phyloP scores from a whole-genome alignment of 2,888 invertebrate genomes.

The Drosophila antonietae region DNA sequence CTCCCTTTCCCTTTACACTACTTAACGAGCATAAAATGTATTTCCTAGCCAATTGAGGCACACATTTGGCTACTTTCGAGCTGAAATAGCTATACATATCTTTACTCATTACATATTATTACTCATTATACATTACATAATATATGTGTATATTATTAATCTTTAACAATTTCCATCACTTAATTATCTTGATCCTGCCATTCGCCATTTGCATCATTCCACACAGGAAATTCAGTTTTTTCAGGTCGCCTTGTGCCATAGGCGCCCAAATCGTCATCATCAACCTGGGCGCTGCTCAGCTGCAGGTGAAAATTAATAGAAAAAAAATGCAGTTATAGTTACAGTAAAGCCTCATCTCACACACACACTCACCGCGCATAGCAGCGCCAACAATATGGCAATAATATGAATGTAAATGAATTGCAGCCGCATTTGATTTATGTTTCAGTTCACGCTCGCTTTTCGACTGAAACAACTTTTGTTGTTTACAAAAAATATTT shows the following conservation, averaged over 20 bases:
- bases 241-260: conserved; percentile 35
- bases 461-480: conserved; percentile 41
- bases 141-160: not conserved
- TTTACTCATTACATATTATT: too few relatives aligned
- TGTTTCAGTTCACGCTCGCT: conserved; percentile 1
- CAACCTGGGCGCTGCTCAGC: conserved; percentile 38
- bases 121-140: too few relatives aligned
- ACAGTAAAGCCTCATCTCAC: not conserved
- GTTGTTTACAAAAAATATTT: conserved; percentile 27
- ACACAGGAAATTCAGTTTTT: conserved; percentile 64
- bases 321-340: not conserved
- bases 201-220: conserved; percentile 72
- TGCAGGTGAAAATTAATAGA: conserved; percentile 36
- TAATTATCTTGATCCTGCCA: conserved; percentile 41
- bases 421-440: conserved; percentile 43
- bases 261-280: conserved; percentile 28
- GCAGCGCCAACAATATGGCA: conserved; percentile 42
- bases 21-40: too few relatives aligned
- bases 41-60: too few relatives aligned
- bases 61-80: not conserved
- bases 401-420: conserved; percentile 35
- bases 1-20: too few relatives aligned
- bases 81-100: not conserved
- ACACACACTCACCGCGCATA: conserved; percentile 32
- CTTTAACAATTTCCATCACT: not conserved